Evolutionary conservation across 2,797 vertebrate genomes (phyloP).

Genomic region (Malacoctenus gilli): DNA sequence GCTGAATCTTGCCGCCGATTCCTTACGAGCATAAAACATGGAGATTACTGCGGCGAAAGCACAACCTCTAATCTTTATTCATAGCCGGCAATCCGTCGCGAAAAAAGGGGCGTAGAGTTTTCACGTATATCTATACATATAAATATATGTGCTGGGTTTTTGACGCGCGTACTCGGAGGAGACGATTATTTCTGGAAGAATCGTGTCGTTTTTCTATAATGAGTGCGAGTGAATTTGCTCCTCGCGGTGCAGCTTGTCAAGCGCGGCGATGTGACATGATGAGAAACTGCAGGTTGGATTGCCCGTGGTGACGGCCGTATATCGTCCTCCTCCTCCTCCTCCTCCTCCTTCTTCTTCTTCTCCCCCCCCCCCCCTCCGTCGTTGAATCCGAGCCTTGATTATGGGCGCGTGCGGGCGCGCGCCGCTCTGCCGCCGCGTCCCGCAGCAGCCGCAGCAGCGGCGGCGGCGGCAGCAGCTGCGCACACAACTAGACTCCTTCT

Average conservation of each 20-base stretch:
- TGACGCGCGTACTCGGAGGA: not conserved
- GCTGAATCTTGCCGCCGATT: not conserved
- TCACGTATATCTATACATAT: not conserved
- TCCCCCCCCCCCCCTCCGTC: conserved; percentile 7
- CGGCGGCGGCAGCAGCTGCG: conserved; percentile 34
- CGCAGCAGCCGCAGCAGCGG: no score
- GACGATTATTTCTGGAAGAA: not conserved
- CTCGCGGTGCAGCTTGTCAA: conserved; percentile 11
- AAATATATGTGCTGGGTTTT: conserved; percentile 16
- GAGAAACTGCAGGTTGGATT: conserved; percentile 31
- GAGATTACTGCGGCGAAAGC: conserved; percentile 7
- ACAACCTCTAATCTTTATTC: not conserved
- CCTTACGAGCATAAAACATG: conserved; percentile 1
- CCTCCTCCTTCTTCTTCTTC: not conserved
- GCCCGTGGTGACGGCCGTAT: not conserved
- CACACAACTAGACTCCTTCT: conserved; percentile 37
- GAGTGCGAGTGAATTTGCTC: conserved; percentile 20
- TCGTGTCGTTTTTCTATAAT: conserved; percentile 7
- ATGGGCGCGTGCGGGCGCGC: conserved; percentile 12
- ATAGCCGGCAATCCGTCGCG: not conserved
- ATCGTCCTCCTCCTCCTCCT: not conserved
- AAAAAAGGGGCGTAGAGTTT: not conserved
- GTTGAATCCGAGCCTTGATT: conserved; percentile 31
- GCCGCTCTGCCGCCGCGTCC: conserved; percentile 25
- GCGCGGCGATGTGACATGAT: conserved; percentile 12